Evolutionary conservation across 2,888 invertebrate genomes (phyloP).

Genomic region (Therioaphis trifolii): DNA sequence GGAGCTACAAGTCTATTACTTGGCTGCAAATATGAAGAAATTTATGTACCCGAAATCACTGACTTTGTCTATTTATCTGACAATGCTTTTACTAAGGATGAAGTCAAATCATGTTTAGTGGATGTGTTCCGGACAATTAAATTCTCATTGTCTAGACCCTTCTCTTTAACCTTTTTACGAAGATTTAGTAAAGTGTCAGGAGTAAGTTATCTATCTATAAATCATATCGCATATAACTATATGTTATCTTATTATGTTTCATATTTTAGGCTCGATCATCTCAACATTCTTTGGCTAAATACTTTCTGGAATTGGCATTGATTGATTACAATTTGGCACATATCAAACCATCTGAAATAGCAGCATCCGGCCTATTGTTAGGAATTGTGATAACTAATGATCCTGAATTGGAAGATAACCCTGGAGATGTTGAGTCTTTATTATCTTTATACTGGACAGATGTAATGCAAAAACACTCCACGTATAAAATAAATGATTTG

Average conservation of each 20-base stretch:
- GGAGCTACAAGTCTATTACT: slow-evolving; percentile 90
- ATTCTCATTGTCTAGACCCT: slow-evolving; percentile 86
- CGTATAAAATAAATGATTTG: slow-evolving; percentile 78
- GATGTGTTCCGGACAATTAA: slow-evolving; percentile 81
- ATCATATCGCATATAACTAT: not conserved
- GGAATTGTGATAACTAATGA: slow-evolving; percentile 69
- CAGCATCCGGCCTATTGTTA: slow-evolving; percentile 83
- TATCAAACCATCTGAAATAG: slow-evolving; percentile 84
- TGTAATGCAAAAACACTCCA: slow-evolving; percentile 81
- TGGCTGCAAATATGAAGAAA: slow-evolving; percentile 95
- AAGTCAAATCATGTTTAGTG: slow-evolving; percentile 86
- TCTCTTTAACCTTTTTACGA: slow-evolving; percentile 89
- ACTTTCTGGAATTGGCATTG: slow-evolving; percentile 86
- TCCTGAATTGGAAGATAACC: slow-evolving; percentile 67
- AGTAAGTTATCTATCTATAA: slow-evolving; percentile 66
- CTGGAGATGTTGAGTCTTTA: slow-evolving; percentile 69
- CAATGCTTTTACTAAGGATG: slow-evolving; percentile 81
- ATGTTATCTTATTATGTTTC: not conserved
- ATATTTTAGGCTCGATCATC: slow-evolving; percentile 73
- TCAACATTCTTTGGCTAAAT: slow-evolving; percentile 88
- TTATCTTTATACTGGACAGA: slow-evolving; percentile 75
- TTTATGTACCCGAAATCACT: slow-evolving; percentile 84
- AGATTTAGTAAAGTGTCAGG: slow-evolving; percentile 76
- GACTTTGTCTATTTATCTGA: slow-evolving; percentile 95
- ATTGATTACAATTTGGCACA: slow-evolving; percentile 84